A percentile compares a stretch with the other conserved stretches of the same genome.
These are phyloP conservation scores for Eupithecia pulchellata DNA, from an alignment of 2,888 invertebrate genomes.

Conservation along the genomic window DNA sequence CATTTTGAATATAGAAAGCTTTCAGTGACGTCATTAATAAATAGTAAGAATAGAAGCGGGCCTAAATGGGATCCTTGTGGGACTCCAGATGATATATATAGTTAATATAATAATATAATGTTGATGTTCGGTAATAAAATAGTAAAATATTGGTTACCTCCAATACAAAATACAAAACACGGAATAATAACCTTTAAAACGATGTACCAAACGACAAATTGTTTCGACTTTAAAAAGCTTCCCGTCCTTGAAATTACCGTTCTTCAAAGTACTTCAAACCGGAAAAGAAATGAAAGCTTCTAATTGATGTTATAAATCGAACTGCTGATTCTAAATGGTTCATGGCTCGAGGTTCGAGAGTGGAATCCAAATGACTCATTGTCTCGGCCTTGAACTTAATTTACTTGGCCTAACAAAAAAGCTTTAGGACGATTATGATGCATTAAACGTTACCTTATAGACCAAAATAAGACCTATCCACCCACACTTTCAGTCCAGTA, in stretches of 20 bases:
- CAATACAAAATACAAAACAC: neutral
- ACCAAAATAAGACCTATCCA: neutral
- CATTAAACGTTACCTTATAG: neutral
- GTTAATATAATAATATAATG: no score
- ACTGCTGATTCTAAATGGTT: constrained; percentile 17
- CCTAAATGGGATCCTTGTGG: no score
- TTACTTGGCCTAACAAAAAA: neutral
- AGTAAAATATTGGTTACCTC: neutral
- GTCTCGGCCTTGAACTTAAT: constrained; percentile 4
- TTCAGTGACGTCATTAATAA: no score
- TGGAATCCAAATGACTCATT: constrained; percentile 7
- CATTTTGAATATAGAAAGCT: no score
- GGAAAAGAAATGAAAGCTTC: constrained; percentile 26
- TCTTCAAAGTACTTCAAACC: constrained; percentile 15
- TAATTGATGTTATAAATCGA: constrained; percentile 32
- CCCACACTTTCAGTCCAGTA: no score
- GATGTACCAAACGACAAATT: neutral
- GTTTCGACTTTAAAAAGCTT: neutral
- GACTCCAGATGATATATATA: no score
- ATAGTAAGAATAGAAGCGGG: no score
- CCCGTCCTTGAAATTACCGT: constrained; percentile 27
- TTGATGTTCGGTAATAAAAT: no score
- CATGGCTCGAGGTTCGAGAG: neutral
- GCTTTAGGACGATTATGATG: neutral
- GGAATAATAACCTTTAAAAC: neutral